These are phyloP conservation scores for Felis catus DNA, from an alignment of 2,113 vertebrate genomes.

Conservation along the genomic window F.catus_Fca126_mat1.0 CM031423.1:32639001-32639500, in stretches of 20 bases:
- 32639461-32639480: not conserved
- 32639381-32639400: too few species aligned
- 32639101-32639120: not conserved
- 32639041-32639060: not conserved
- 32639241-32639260: not conserved
- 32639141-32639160: not conserved
- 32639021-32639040: too few species aligned
- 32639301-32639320: not conserved
- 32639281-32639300: not conserved
- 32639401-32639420: too few species aligned
- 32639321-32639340: too few species aligned
- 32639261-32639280: not conserved
- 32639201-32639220: too few species aligned
- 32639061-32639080: not conserved
- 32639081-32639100: not conserved
- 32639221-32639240: too few species aligned
- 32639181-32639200: too few species aligned
- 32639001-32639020: not conserved
- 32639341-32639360: rapidly evolving
- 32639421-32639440: rapidly evolving
- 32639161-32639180: too few species aligned
- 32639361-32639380: too few species aligned
- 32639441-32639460: too few species aligned
- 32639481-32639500: too few species aligned
- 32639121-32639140: not conserved